Conservation (phyloP, 2,797 vertebrate species). For the Merluccius polli region DNA sequence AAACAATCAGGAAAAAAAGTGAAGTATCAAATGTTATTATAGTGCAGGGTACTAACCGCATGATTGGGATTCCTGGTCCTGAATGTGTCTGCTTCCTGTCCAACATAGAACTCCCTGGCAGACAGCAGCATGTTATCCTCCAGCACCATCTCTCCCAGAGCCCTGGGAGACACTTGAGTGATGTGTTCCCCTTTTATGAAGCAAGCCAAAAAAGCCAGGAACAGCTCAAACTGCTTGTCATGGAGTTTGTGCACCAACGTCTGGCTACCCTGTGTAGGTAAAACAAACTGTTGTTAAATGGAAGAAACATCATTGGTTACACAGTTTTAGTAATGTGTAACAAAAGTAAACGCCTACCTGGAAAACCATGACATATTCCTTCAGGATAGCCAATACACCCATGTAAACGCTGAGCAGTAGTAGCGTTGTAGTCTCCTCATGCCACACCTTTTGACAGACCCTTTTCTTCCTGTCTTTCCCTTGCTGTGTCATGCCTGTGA, state of each 20-base stretch:
- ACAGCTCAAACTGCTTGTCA: slow-evolving; percentile 29
- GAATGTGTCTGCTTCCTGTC: slow-evolving; percentile 16
- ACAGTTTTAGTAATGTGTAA: not conserved
- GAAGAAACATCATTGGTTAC: slow-evolving; percentile 11
- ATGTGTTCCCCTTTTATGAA: slow-evolving; percentile 29
- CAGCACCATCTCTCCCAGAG: slow-evolving; percentile 8
- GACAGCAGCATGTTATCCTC: slow-evolving; percentile 11
- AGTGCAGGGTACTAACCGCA: slow-evolving; percentile 10
- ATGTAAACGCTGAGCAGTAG: slow-evolving; percentile 19
- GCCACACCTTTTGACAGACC: slow-evolving; percentile 27
- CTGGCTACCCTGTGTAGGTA: slow-evolving; percentile 31
- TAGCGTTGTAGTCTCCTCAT: slow-evolving; percentile 21
- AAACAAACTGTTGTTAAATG: slow-evolving; percentile 25
- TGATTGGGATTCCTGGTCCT: slow-evolving; percentile 13
- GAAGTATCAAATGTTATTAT: slow-evolving; percentile 5
- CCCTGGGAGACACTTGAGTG: slow-evolving; percentile 21
- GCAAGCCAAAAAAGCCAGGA: slow-evolving; percentile 29
- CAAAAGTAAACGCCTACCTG: slow-evolving; percentile 16
- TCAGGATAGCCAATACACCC: slow-evolving; percentile 15
- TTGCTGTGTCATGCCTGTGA: slow-evolving; percentile 19
- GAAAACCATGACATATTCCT: slow-evolving; percentile 30
- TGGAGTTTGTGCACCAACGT: slow-evolving; percentile 32
- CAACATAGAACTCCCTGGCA: slow-evolving; percentile 8
- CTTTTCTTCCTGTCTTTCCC: slow-evolving; percentile 16
- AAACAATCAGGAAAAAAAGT: slow-evolving; percentile 12